These are phyloP conservation scores for Morphnarchus princeps DNA, from an alignment of 2,113 vertebrate species.

Conservation along the genomic window DNA sequence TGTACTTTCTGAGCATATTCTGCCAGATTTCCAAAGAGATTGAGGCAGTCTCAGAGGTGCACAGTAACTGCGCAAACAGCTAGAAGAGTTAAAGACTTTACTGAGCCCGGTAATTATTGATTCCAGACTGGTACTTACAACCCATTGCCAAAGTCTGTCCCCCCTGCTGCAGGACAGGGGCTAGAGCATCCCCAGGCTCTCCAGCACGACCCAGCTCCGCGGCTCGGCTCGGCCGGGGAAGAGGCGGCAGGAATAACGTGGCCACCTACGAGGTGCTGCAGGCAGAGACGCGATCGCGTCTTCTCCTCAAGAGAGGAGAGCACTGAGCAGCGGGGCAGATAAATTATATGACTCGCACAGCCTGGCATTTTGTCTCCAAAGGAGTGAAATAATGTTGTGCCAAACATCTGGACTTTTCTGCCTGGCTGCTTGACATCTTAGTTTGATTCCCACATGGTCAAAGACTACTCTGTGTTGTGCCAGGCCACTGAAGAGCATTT, in stretches of 20 bases:
- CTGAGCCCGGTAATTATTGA: not conserved
- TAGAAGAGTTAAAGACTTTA: not conserved
- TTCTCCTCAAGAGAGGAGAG: not conserved
- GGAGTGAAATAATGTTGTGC: not conserved
- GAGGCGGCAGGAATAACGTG: fast-evolving
- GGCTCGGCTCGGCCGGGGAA: not conserved
- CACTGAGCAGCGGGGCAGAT: not conserved
- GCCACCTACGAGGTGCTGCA: fast-evolving
- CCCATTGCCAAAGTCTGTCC: not conserved
- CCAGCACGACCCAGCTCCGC: not conserved
- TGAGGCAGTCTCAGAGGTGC: not conserved
- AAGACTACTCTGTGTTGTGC: not conserved
- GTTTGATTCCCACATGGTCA: not conserved
- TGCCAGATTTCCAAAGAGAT: not conserved
- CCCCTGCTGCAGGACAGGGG: not conserved
- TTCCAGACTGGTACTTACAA: not conserved
- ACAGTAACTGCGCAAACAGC: not conserved
- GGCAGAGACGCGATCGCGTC: fast-evolving
- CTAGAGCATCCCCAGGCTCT: not conserved
- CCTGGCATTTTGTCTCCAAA: not conserved
- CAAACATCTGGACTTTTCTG: not conserved
- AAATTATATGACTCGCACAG: not conserved
- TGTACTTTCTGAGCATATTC: not conserved
- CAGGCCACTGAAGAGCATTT: not conserved
- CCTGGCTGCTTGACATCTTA: not conserved